A percentile compares a stretch with the other conserved stretches of the same genome.
phyloP scores from a whole-genome alignment of 2,113 vertebrate species.

The Ovis canadensis region DNA sequence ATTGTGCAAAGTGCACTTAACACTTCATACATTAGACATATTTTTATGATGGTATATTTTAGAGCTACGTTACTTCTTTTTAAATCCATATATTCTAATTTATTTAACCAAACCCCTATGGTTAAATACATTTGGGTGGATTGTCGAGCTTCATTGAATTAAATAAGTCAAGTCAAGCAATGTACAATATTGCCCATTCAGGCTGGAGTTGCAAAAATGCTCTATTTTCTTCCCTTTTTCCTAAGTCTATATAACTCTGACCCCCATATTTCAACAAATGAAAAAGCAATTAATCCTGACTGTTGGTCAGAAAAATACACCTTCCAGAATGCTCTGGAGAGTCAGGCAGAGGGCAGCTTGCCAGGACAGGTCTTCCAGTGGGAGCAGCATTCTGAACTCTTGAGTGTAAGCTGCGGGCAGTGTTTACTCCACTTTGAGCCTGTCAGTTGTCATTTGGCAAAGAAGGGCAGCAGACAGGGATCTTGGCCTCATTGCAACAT shows the following conservation, averaged over 20 bases:
- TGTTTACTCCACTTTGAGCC: accelerated
- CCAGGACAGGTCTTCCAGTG: neutral
- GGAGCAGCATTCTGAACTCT: neutral
- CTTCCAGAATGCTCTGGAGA: neutral
- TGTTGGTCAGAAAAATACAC: neutral
- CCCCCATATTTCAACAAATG: neutral
- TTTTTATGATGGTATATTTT: neutral
- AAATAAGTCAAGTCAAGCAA: neutral
- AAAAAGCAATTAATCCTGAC: neutral
- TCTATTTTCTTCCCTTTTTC: neutral
- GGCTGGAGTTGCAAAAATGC: neutral
- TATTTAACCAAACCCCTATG: neutral
- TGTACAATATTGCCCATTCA: neutral
- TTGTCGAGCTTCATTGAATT: neutral
- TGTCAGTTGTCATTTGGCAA: neutral
- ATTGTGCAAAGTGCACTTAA: neutral
- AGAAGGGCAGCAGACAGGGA: neutral
- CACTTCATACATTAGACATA: neutral
- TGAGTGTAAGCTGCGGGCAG: neutral
- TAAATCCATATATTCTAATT: neutral
- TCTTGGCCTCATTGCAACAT: neutral
- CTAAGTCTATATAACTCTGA: neutral
- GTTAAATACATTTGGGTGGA: neutral
- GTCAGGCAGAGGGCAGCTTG: neutral
- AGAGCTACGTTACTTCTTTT: neutral